Evolutionary conservation across 2,113 vertebrate genomes (phyloP), one percentile per base, ranked within the genome.

Genomic region (Pao palembangensis): DNA sequence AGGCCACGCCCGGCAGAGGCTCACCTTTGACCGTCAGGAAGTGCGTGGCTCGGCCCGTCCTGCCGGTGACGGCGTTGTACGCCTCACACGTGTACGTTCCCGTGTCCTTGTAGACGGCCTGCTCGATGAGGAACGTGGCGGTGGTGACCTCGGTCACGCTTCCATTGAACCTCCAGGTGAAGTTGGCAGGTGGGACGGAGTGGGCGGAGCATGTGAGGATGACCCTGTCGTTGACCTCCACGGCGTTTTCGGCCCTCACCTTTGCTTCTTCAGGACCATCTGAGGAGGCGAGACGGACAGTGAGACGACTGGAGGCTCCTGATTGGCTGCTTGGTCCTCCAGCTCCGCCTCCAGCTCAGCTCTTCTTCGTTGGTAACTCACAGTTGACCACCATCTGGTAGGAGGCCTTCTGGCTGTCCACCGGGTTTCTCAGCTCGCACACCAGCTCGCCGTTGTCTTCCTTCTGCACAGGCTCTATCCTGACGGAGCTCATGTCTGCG

Each of bases 111-210:
- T 61, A 74, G 0, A 0, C 0, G 0, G 83, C 76, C 0, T 16
- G 34, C 0, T n/a, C 0, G 13, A 91, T 55, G 13, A 0, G 0
- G 16, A 71, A 86, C 2, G 10, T 0, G 0, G 34, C 0, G 0
- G n/a, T 41, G 5, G 16, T 75, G 12, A 25, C 13, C 0, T 0
- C 0, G 0, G 60, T 54, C 15, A 2, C 0, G 0, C 85, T 76
- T 21, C 19, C 63, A 31, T 91, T 92, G 3, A 89, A 64, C 71
- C 71, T 88, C 91, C 91, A 92, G 16, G n/a, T 59, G 71, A 63
- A 85, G 20, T 0, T 72, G 58, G 86, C 74, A 5, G 42, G 3
- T 0, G 91, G 91, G 0, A 78, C 0, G 0, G 91, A 91, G 0
- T 4, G 0, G 0, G 65, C 74, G 0, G 25, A 2, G 56, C 91